A percentile compares a stretch with the other conserved stretches of the same genome.
These are phyloP conservation scores for Chaenodraco wilsoni DNA, from an alignment of 2,797 vertebrate species.

Conservation along the genomic window DNA sequence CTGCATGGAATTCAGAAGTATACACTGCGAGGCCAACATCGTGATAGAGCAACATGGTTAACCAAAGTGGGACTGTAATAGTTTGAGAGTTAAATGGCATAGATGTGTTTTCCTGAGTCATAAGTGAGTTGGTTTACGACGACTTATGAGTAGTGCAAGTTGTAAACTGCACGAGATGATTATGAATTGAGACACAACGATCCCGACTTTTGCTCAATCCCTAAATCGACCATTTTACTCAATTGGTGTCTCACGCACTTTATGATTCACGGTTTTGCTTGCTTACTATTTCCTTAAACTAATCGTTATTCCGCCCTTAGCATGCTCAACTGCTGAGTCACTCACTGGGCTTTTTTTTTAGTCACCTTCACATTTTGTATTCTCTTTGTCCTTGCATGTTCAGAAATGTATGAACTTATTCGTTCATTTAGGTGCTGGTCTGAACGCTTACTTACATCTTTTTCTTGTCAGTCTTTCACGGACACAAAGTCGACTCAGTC, in stretches of 20 bases:
- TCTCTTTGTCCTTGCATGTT: neutral
- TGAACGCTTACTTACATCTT: rapidly evolving
- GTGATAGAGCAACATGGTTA: slow-evolving; percentile 34
- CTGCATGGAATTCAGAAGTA: neutral
- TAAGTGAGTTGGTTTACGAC: slow-evolving; percentile 3
- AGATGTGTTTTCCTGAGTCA: slow-evolving; percentile 10
- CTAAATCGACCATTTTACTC: neutral
- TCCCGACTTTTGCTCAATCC: slow-evolving; percentile 6
- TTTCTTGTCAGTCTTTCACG: neutral
- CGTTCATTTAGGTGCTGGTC: neutral
- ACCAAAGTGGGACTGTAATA: slow-evolving; percentile 13
- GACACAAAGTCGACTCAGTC: neutral
- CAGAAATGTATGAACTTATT: neutral
- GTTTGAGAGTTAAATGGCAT: neutral
- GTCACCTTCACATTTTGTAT: neutral
- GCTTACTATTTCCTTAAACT: neutral
- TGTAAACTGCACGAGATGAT: slow-evolving; percentile 11
- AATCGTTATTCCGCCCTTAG: neutral
- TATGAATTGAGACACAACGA: neutral
- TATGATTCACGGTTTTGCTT: slow-evolving; percentile 7
- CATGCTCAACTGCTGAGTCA: neutral
- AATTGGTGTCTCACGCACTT: neutral
- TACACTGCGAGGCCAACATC: slow-evolving; percentile 21
- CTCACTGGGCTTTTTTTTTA: neutral
- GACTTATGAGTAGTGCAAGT: neutral